Evolutionary conservation across 2,888 invertebrate species (phyloP).

Genomic region (Cantharis flavilabris): DNA sequence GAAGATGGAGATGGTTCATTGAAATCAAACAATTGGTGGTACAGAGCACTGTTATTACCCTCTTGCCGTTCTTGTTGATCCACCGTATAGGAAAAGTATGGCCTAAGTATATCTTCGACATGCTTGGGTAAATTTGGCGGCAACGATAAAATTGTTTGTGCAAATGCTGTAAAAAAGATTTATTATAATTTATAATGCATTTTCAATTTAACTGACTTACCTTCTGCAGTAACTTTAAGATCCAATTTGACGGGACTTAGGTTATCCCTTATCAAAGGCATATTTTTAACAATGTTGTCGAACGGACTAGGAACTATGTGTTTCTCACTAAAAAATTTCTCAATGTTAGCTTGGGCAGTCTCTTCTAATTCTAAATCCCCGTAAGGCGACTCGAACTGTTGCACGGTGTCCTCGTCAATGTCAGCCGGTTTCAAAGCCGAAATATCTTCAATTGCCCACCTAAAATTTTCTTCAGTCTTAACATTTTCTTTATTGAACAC

Average conservation of each 20-base stretch:
- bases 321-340: constrained; percentile 56
- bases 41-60: constrained; percentile 41
- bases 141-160: constrained; percentile 68
- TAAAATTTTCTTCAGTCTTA: constrained; percentile 58
- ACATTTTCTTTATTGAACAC: constrained; percentile 53
- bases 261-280: constrained; percentile 30
- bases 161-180: constrained; percentile 57
- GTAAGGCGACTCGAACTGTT: constrained; percentile 64
- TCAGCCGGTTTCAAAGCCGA: constrained; percentile 70
- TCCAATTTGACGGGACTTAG: constrained; percentile 22
- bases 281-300: constrained; percentile 31
- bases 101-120: constrained; percentile 64
- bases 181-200: too few species aligned
- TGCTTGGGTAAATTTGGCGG: constrained; percentile 66
- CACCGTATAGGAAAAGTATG: constrained; percentile 64
- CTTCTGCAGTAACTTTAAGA: constrained; percentile 1
- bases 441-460: constrained; percentile 74
- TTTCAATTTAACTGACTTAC: constrained; percentile 3
- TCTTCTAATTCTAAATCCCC: constrained; percentile 68
- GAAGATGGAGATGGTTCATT: constrained; percentile 34
- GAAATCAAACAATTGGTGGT: constrained; percentile 49
- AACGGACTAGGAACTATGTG: constrained; percentile 55
- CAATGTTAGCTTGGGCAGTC: constrained; percentile 70
- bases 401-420: constrained; percentile 67
- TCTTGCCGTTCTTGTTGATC: constrained; percentile 41